Evolutionary conservation across 1,140 invertebrate genomes (phyloP).

Genomic region (Aphelenchoides fujianensis): DNA sequence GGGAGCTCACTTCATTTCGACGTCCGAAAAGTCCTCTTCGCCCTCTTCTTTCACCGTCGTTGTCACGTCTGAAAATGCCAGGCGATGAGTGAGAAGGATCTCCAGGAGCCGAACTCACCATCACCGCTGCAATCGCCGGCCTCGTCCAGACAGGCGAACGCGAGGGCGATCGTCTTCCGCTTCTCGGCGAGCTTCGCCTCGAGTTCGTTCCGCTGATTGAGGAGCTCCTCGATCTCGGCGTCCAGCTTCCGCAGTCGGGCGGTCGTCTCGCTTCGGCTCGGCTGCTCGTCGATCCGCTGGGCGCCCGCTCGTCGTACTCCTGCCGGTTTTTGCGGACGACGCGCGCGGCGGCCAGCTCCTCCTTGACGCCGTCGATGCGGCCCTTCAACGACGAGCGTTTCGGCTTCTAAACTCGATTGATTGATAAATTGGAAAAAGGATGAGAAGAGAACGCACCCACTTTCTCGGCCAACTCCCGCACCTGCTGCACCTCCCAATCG

Average conservation of each 20-base stretch:
- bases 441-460: conserved; percentile 33
- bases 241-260: conserved; percentile 28
- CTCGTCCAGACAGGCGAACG: background rate
- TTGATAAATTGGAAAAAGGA: too few relatives aligned
- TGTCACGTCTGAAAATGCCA: background rate
- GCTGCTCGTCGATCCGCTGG: conserved; percentile 44
- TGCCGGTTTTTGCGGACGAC: conserved; percentile 45
- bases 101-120: background rate
- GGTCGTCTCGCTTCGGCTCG: conserved; percentile 31
- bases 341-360: conserved; percentile 41
- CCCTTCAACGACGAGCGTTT: background rate
- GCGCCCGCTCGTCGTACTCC: conserved; percentile 44
- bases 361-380: conserved; percentile 40
- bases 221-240: conserved; percentile 35
- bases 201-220: conserved; percentile 35
- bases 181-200: conserved; percentile 34
- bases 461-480: conserved; percentile 33
- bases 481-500: conserved; percentile 24
- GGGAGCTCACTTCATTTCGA: background rate
- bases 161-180: background rate
- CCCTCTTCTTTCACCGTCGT: conserved; percentile 1
- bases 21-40: background rate
- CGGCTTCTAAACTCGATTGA: background rate
- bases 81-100: background rate
- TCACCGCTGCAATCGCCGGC: background rate